A percentile compares a stretch with the other conserved stretches of the same genome.
Conservation (phyloP, 2,888 invertebrate genomes). For the Trachelus iudaicus region DNA sequence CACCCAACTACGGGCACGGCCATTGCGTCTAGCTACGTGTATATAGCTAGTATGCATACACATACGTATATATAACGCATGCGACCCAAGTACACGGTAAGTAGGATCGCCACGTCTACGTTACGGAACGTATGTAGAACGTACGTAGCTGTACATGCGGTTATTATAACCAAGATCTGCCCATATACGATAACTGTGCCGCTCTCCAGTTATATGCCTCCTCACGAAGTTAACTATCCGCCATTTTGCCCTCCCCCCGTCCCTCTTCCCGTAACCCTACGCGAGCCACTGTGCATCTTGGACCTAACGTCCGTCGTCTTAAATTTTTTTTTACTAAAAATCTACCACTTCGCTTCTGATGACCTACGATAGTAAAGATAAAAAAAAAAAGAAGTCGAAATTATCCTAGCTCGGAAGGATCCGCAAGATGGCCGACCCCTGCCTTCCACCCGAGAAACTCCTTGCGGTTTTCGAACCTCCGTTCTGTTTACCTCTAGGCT, state of each 20-base stretch:
- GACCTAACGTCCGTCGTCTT: neutral
- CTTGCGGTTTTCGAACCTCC: neutral
- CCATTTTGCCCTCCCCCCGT: neutral
- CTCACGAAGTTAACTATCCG: neutral
- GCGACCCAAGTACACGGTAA: neutral
- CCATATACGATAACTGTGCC: constrained; percentile 53
- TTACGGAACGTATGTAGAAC: constrained; percentile 2
- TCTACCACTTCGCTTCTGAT: neutral
- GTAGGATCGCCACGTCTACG: constrained; percentile 18
- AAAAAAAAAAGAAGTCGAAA: neutral
- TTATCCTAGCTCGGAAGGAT: neutral
- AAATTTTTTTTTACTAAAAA: neutral
- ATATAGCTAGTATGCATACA: neutral
- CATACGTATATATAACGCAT: neutral
- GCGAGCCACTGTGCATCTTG: neutral
- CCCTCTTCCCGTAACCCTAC: neutral
- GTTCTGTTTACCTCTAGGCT: neutral
- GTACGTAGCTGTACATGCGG: constrained; percentile 41
- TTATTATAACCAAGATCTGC: constrained; percentile 49
- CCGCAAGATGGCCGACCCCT: neutral
- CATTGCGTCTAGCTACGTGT: neutral
- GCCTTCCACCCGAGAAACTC: neutral
- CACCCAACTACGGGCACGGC: neutral
- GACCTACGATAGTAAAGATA: neutral
- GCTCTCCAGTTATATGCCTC: constrained; percentile 44